Percentiles rank a stretch among this genome's conserved stretches.
These are phyloP conservation scores for Drosophila nasuta DNA, from an alignment of 1,140 invertebrate species.

Conservation along the genomic window DNA sequence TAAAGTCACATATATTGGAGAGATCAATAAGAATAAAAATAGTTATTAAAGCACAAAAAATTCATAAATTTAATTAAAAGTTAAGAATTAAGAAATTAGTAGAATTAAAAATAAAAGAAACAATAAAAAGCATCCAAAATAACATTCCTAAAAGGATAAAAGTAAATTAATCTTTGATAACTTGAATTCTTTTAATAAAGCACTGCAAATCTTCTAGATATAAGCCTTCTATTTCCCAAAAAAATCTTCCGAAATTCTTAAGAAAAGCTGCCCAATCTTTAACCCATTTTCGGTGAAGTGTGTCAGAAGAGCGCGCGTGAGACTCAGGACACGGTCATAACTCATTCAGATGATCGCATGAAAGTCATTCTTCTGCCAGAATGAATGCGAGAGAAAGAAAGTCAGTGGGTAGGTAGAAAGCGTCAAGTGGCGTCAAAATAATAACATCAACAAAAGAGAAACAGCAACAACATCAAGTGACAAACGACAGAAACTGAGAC, in stretches of 20 bases:
- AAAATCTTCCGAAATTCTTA: neutral
- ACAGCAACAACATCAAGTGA: neutral
- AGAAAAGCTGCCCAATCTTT: neutral
- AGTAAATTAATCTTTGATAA: too few species aligned
- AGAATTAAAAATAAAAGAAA: too few species aligned
- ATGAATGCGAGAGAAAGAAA: conserved; percentile 33
- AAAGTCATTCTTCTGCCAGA: conserved; percentile 21
- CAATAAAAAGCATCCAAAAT: too few species aligned
- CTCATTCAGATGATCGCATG: conserved; percentile 21
- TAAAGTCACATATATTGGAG: neutral
- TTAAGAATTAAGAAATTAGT: too few species aligned
- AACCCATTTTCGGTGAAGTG: conserved; percentile 7
- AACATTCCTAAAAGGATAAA: too few species aligned
- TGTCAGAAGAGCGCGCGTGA: conserved; percentile 6
- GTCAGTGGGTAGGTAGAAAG: conserved; percentile 35
- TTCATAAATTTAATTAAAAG: too few species aligned
- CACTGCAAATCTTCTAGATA: too few species aligned
- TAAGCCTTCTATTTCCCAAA: neutral
- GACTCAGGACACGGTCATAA: conserved; percentile 36
- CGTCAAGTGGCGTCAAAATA: conserved; percentile 26
- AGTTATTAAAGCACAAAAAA: too few species aligned
- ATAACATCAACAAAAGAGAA: conserved; percentile 3
- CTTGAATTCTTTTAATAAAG: too few species aligned
- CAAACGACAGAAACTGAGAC: neutral
- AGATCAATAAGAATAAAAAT: too few species aligned